Conservation (phyloP, 2,888 invertebrate species). For the Pristionchus mayeri region DNA sequence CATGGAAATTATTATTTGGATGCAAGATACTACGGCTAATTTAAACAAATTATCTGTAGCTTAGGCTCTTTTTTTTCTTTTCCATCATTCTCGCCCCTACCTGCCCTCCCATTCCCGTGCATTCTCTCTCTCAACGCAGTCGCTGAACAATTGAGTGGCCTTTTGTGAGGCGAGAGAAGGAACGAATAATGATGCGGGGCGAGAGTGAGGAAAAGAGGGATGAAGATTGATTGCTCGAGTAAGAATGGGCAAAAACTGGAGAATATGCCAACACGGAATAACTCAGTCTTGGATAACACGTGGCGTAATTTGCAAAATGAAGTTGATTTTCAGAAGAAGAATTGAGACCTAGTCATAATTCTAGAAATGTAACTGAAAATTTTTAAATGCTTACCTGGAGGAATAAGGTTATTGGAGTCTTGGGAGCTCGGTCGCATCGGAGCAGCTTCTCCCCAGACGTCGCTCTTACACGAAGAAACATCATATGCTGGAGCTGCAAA, state of each 20-base stretch:
- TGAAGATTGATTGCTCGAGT: neutral
- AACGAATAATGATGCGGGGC: conserved; percentile 17
- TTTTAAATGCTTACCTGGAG: neutral
- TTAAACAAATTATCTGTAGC: too few species aligned
- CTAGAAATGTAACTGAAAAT: too few species aligned
- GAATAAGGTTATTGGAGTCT: neutral
- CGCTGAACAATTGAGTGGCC: conserved; percentile 41
- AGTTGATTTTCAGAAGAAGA: too few species aligned
- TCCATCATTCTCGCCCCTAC: neutral
- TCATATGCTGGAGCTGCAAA: conserved; percentile 1
- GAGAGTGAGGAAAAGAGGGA: conserved; percentile 18
- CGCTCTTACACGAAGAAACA: neutral
- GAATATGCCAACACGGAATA: neutral
- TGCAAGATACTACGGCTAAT: too few species aligned
- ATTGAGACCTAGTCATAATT: too few species aligned
- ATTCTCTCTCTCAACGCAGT: neutral
- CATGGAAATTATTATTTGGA: too few species aligned
- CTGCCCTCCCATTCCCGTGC: neutral
- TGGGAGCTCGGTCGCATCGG: neutral
- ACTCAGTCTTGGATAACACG: too few species aligned
- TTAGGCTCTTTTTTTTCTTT: too few species aligned
- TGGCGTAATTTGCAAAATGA: too few species aligned
- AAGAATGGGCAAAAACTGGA: neutral
- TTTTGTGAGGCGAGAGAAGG: conserved; percentile 31
- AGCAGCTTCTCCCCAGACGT: neutral